Evolutionary conservation across 2,888 invertebrate species (phyloP), one percentile per base, ranked within the genome.

Genomic region (Dasypolia templi): DNA sequence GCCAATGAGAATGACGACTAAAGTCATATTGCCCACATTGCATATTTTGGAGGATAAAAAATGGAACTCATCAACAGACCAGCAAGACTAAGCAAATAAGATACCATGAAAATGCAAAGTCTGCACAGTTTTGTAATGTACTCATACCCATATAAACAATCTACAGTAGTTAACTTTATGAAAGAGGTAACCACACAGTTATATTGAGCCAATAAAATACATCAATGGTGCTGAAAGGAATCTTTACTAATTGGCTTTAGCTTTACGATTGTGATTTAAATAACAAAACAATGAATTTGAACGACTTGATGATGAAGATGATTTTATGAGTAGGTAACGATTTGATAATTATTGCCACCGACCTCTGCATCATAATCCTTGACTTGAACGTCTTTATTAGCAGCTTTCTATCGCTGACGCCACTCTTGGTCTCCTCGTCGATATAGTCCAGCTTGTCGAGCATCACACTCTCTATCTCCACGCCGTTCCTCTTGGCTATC

Each of bases 371-470:
- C 95, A 96, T 95, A 39, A 95, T 92, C 49, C 88, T 92, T 0
- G 96, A 96, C 63, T 89, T 93, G 70, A 96, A 95, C 0, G 96
- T 96, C 83, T 94, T 94, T 55, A 93, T 44, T 56, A 96, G 76
- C n/a, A 94, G 81, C 72, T 92, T 93, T 71, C 87, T 91, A 56
- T 95, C 94, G 51, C 91, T 93, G 17, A 91, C 78, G 1, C 89
- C 89, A 0, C 79, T 85, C 14, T 90, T 87, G 0, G 87, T 82
- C n/a, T 93, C 91, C 46, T 94, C 93, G 1, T 94, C 92, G 0
- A 87, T 82, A 72, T 95, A 95, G 22, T 95, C 92, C 26, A 96
- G 79, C 69, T 90, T 93, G 61, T 91, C 90, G 0, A 96, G 79
- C 53, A 91, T 86, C 26, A 76, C 81, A 44, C 88, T 91, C 67